Base-by-base conservation (phyloP, 2,113 vertebrate species). In the Pseudorasbora parva region DNA sequence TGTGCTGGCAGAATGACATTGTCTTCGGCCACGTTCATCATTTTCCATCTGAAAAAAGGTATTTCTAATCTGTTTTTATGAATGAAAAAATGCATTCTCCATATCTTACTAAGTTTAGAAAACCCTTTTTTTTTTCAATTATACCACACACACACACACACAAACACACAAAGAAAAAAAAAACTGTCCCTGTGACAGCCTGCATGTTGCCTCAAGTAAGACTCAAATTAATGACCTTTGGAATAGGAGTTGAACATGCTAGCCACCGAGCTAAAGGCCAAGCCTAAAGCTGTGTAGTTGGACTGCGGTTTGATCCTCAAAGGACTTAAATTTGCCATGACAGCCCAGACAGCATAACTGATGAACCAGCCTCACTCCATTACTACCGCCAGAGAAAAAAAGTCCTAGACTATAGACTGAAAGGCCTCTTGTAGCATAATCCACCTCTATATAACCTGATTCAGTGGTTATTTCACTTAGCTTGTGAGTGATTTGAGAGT, bases 311-410 rank as follows among this genome's bases (percentile, higher is more conserved):
- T 78, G 76, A 78, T 78, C 76, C 76, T 78, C 76, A 78, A 78
- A 78, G 76, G 23, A 45, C 56, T 78, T 56, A 78, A 43, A 78
- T 78, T 62, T 78, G 56, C 56, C 5, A 4, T 78, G 76, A 78
- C 76, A 78, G 56, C 12, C 76, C 56, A 78, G 56, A 78, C 76
- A 78, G 76, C 76, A 78, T 78, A 60, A 78, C 76, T 62, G 76
- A 78, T 78, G 76, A 62, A 62, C 56, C 56, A 25, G 37, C 76
- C 76, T 60, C 33, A 62, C 56, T 78, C 76, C 56, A 78, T 78
- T 78, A 78, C 56, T 17, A 62, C 27, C 15, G 23, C 37, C 57
- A 41, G n/a, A 25, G n/a, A 77, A 60, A 23, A 23, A 60, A 23
- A 41, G 14, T 45, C 37, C 14, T 25, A 10, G 56, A 27, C 14